Percentiles rank a stretch among this genome's conserved stretches.
phyloP scores from a whole-genome alignment of 2,113 vertebrate genomes.

The Tricholaema leucomelas region DNA sequence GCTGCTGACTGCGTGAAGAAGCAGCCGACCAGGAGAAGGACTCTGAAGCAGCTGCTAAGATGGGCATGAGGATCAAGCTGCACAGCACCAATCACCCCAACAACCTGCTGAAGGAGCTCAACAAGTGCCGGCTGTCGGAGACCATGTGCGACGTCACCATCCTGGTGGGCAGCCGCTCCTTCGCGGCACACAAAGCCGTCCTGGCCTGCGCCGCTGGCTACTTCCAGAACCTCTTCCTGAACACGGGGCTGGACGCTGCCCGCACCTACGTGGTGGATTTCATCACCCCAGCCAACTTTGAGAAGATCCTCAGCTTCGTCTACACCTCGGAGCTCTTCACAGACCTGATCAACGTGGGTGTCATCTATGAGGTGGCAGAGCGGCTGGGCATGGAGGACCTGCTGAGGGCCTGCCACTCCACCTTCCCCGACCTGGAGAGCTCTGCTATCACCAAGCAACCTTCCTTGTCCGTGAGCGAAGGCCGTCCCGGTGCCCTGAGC shows the following conservation, averaged over 20 bases:
- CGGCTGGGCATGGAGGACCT: conserved; percentile 88
- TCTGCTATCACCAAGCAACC: conserved; percentile 72
- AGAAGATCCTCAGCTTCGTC: conserved; percentile 94
- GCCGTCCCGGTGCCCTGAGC: conserved; percentile 19
- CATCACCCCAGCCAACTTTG: conserved; percentile 90
- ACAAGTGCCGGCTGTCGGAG: conserved; percentile 88
- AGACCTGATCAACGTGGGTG: conserved; percentile 92
- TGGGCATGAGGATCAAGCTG: conserved; percentile 96
- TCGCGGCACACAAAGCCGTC: conserved; percentile 89
- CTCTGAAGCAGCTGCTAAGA: conserved; percentile 72
- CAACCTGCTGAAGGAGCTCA: conserved; percentile 91
- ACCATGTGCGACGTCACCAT: conserved; percentile 93
- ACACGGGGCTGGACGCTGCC: conserved; percentile 70
- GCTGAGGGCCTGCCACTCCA: conserved; percentile 89
- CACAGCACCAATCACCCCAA: conserved; percentile 91
- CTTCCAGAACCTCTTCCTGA: conserved; percentile 90
- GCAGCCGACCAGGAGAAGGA: background rate
- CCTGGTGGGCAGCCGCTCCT: conserved; percentile 89
- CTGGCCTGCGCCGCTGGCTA: conserved; percentile 89
- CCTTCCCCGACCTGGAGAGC: conserved; percentile 91
- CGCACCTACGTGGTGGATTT: conserved; percentile 90
- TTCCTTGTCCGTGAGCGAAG: conserved; percentile 54
- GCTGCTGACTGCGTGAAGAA: conserved; percentile 11
- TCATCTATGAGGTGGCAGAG: conserved; percentile 94
- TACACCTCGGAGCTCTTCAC: conserved; percentile 94